These are phyloP conservation scores for Pollenia amentaria DNA, from an alignment of 2,888 invertebrate genomes.

Conservation along the genomic window DNA sequence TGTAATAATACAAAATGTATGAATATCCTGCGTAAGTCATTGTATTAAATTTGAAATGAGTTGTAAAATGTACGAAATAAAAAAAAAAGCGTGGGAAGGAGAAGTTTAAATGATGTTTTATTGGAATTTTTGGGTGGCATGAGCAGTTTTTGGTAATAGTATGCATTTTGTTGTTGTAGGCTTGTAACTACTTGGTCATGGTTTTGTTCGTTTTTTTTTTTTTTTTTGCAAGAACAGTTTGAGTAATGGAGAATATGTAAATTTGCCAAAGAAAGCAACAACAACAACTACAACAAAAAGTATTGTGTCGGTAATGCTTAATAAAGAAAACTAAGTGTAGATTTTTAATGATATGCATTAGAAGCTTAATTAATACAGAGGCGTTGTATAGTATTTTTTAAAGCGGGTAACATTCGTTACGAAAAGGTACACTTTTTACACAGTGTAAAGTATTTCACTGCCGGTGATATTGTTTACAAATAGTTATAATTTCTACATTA, in stretches of 20 bases:
- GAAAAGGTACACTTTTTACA: no score
- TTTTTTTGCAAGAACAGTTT: constrained; percentile 57
- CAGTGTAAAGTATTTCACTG: no score
- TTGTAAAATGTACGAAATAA: constrained; percentile 57
- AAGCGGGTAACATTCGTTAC: background rate
- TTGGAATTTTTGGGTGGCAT: constrained; percentile 28
- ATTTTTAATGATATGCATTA: constrained; percentile 75
- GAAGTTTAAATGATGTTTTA: constrained; percentile 39
- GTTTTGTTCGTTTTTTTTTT: constrained; percentile 26
- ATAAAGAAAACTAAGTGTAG: constrained; percentile 75
- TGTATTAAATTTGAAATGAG: constrained; percentile 74
- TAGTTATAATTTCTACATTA: no score
- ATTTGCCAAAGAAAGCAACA: constrained; percentile 59
- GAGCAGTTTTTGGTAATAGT: background rate
- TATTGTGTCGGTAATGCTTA: constrained; percentile 74
- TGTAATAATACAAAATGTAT: constrained; percentile 73
- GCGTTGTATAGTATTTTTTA: constrained; percentile 17
- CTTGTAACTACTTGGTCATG: constrained; percentile 35
- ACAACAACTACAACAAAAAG: constrained; percentile 28
- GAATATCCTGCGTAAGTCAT: constrained; percentile 75
- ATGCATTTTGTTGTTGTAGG: constrained; percentile 26
- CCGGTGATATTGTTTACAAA: no score
- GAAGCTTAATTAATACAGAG: constrained; percentile 73
- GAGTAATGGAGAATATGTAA: constrained; percentile 69
- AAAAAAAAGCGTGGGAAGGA: background rate